Evolutionary conservation across 2,113 vertebrate genomes (phyloP), one percentile per base, ranked within the genome.

Genomic region (Microcebus jonahi): DNA sequence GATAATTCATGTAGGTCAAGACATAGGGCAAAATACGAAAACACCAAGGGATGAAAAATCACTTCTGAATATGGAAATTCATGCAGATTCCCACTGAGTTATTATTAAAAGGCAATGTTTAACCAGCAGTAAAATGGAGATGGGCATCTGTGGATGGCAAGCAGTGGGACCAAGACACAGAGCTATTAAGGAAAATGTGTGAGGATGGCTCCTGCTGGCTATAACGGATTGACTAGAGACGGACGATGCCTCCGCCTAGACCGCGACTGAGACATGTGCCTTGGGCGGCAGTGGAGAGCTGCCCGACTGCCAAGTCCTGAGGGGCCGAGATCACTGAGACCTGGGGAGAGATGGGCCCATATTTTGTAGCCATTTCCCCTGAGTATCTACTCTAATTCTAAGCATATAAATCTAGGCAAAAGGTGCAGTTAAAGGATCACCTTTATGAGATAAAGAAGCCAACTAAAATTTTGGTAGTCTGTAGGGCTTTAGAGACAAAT

Each of bases 231-330:
- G 61, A 0, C 6, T 10, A 34, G 13, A 34, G 27, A 3, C 7
- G 48, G 34, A 50, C 34, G 10, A 61, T 39, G 18, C 2, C 39
- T 23, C 34, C 8, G 4, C 31, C 31, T 31, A 68, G 48, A 31
- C 15, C 13, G 29, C 1, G 17, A 55, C 53, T 70, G 12, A n/a
- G 18, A 18, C 9, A 18, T 0, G 13, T 9, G 9, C 0, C 20
- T n/a, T 36, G 20, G 18, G 10, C 15, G 34, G 17, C 20, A 36
- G 0, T 8, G 4, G 5, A 27, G 13, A 61, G 57, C 48, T 18
- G 18, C 1, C 1, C 2, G 61, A 6, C 63, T 34, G 8, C 14
- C 36, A 29, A 31, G 21, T 23, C 21, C 27, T 31, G 0, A 4
- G 12, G 36, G 48, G 20, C 27, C 15, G 2, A 23, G 59, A 14